These are phyloP conservation scores for Galago senegalensis DNA, from an alignment of 2,797 vertebrate species.

Conservation along the genomic window DNA sequence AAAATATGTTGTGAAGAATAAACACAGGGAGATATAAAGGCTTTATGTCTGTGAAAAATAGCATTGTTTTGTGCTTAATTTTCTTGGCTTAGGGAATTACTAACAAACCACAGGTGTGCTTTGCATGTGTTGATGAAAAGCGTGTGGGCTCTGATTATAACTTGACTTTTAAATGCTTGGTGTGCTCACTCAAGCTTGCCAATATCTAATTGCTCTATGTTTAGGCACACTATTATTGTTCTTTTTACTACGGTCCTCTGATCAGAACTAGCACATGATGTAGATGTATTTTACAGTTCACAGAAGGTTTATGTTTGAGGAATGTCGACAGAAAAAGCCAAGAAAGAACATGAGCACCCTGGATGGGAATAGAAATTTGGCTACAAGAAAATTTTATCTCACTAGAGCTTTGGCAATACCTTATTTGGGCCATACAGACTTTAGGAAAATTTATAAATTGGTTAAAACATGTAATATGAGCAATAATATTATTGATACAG, in stretches of 20 bases:
- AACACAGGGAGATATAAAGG: not conserved
- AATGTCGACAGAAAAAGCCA: not conserved
- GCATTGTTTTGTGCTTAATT: not conserved
- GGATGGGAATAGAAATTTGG: not conserved
- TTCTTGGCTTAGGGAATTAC: conserved; percentile 48
- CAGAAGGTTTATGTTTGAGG: not conserved
- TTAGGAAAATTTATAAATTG: not conserved
- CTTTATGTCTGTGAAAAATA: not conserved
- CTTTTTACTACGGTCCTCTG: not conserved
- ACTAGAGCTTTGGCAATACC: not conserved
- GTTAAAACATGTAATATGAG: not conserved
- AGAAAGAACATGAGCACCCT: not conserved
- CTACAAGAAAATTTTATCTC: not conserved
- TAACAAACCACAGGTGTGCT: conserved; percentile 33
- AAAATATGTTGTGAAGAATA: not conserved
- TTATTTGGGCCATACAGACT: not conserved
- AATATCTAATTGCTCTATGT: conserved; percentile 33
- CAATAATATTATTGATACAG: not conserved
- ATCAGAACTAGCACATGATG: not conserved
- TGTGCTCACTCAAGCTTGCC: not conserved
- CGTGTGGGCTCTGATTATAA: conserved; percentile 39
- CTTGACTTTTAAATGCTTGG: conserved; percentile 24
- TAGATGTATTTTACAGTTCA: not conserved
- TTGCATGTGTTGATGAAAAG: not conserved
- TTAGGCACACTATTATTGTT: conserved; percentile 19